A percentile compares a stretch with the other conserved stretches of the same genome.
Conservation (phyloP, 2,888 invertebrate genomes). For the Aleiodes alternator region DNA sequence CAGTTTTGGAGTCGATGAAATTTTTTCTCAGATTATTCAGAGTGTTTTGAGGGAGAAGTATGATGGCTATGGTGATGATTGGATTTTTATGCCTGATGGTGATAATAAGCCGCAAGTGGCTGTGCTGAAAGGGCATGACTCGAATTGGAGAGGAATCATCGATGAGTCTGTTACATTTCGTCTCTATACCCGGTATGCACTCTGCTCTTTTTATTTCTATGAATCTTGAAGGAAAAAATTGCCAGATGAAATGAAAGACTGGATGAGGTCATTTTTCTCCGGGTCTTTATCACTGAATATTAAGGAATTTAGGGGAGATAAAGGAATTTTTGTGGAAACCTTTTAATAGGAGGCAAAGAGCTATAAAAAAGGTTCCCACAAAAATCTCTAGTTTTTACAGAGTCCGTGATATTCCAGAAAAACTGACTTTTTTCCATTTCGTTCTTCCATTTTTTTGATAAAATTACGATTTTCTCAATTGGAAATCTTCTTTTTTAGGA, state of each 20-base stretch:
- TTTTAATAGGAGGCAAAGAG: too few species aligned
- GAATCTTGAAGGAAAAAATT: not conserved
- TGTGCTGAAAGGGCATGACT: slow-evolving; percentile 65
- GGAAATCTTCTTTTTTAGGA: slow-evolving; percentile 55
- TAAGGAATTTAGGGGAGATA: too few species aligned
- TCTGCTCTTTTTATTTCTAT: not conserved
- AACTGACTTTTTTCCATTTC: too few species aligned
- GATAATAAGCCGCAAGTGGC: slow-evolving; percentile 72
- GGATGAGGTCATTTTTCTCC: too few species aligned
- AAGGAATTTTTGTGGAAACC: too few species aligned
- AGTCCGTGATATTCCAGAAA: too few species aligned
- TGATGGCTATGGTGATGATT: slow-evolving; percentile 73
- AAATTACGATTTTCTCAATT: not conserved
- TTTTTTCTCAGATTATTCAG: slow-evolving; percentile 42
- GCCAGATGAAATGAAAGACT: not conserved
- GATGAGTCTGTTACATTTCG: slow-evolving; percentile 64
- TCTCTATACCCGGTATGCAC: slow-evolving; percentile 68
- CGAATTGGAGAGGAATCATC: slow-evolving; percentile 60
- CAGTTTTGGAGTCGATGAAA: not conserved
- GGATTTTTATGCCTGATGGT: slow-evolving; percentile 75
- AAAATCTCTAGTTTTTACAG: too few species aligned
- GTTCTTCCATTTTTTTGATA: too few species aligned
- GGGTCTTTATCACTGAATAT: too few species aligned
- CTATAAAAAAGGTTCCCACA: too few species aligned
- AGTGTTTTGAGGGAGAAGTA: slow-evolving; percentile 67